Conservation (phyloP, 2,797 vertebrate species). For the Crocidura indochinensis region DNA sequence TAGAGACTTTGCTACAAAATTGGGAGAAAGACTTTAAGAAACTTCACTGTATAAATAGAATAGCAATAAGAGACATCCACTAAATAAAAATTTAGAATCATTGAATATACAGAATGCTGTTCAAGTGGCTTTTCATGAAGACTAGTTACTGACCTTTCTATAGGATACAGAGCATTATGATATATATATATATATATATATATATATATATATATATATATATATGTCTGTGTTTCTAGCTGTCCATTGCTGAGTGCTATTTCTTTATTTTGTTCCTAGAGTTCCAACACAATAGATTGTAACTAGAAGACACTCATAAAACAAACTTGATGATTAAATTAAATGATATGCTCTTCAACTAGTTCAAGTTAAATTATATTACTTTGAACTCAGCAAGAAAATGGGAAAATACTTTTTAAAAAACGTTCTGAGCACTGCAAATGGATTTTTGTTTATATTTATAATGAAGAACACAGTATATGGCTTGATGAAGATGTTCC, state of each 20-base stretch:
- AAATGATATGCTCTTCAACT: background rate
- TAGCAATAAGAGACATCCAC: constrained; percentile 1
- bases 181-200: no score
- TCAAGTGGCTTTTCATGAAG: background rate
- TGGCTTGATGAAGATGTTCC: background rate
- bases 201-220: no score
- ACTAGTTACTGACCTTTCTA: background rate
- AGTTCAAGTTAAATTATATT: background rate
- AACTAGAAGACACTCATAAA: background rate
- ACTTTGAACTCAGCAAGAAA: background rate
- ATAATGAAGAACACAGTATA: background rate
- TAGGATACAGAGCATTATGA: background rate
- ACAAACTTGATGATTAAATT: background rate
- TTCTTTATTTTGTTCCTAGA: constrained; percentile 27
- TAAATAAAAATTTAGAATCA: constrained; percentile 29
- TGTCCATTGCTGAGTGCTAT: background rate
- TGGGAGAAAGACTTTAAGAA: background rate
- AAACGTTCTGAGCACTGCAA: background rate
- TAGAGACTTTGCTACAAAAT: background rate
- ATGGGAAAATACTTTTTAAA: background rate
- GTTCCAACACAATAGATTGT: background rate
- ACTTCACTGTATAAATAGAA: constrained; percentile 3
- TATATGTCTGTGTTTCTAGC: background rate
- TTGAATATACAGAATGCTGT: background rate
- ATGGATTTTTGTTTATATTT: background rate